Evolutionary conservation across 2,113 vertebrate species (phyloP), one percentile per base, ranked within the genome.

Genomic region (Dipodomys spectabilis): DNA sequence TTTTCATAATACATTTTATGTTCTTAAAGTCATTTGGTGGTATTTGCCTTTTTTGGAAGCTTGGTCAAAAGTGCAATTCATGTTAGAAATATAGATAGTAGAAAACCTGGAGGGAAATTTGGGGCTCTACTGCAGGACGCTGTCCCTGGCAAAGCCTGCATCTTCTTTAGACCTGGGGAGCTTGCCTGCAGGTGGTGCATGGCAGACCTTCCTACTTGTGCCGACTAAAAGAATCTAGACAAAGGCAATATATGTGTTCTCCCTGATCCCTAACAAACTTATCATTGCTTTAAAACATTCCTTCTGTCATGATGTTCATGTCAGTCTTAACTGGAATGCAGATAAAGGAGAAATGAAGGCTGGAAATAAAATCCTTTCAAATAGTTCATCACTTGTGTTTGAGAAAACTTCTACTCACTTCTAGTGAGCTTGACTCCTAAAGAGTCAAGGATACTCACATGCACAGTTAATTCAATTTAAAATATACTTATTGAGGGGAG

Each of bases 21-120:
- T 75, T 86, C 88, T 85, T 49, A 87, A 93, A 67, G 22, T 77
- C 65, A 60, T 83, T 84, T 85, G 44, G 67, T 57, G 57, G 20
- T 78, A 64, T 32, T 78, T 85, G 69, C 15, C 16, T 39, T 64
- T 86, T 84, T 67, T 68, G 72, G 32, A 74, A 87, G 64, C 23
- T 77, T 75, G 25, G 28, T 18, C 84, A 49, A 35, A 78, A 65
- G 18, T 16, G 35, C 32, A 83, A 88, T 67, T 91, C n/a, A 88
- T 53, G 64, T 15, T 87, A 62, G 83, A 86, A 64, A 78, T 18
- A 49, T 19, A 88, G 49, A 73, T 57, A 65, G 49, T 78, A 45
- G 57, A 88, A 84, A 32, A 67, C 30, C 23, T 1, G 9, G 5
- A 23, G 44, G n/a, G 10, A 74, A 60, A 11, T 86, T 3, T 5